Percentiles rank a stretch among this genome's conserved stretches.
phyloP scores from a whole-genome alignment of 1,140 invertebrate genomes.

The Linepithema humile region DNA sequence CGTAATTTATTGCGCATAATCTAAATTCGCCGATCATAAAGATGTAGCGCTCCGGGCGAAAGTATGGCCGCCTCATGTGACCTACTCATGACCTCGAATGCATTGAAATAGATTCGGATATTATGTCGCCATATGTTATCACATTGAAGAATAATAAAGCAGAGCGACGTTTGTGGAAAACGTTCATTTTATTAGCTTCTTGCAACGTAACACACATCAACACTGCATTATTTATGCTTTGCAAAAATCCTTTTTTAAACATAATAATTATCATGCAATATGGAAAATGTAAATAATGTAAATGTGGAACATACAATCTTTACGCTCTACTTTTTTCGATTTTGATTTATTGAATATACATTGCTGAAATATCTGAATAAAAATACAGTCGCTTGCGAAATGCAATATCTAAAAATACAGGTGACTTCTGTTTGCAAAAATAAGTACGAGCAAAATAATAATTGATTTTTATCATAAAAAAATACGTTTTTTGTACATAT shows the following conservation, averaged over 20 bases:
- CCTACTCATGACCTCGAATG: not conserved
- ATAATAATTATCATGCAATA: not conserved
- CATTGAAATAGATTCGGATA: not conserved
- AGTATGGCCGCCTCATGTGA: not conserved
- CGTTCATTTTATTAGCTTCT: not conserved
- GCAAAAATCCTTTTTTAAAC: not conserved
- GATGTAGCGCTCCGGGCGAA: not conserved
- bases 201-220: not conserved
- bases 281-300: not conserved
- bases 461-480: not conserved
- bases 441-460: not conserved
- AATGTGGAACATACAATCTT: not conserved
- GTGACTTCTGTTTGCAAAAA: not conserved
- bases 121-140: not conserved
- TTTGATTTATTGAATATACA: not conserved
- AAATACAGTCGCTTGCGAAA: not conserved
- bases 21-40: conserved; percentile 1
- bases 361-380: not conserved
- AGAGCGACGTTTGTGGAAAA: not conserved
- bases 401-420: not conserved
- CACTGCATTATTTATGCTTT: not conserved
- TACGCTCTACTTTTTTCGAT: not conserved
- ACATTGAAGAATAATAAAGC: conserved; percentile 3
- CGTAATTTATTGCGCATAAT: conserved; percentile 3
- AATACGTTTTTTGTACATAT: not conserved